These are phyloP conservation scores for Aldrovandia affinis DNA, from an alignment of 2,797 vertebrate species.

Conservation along the genomic window DNA sequence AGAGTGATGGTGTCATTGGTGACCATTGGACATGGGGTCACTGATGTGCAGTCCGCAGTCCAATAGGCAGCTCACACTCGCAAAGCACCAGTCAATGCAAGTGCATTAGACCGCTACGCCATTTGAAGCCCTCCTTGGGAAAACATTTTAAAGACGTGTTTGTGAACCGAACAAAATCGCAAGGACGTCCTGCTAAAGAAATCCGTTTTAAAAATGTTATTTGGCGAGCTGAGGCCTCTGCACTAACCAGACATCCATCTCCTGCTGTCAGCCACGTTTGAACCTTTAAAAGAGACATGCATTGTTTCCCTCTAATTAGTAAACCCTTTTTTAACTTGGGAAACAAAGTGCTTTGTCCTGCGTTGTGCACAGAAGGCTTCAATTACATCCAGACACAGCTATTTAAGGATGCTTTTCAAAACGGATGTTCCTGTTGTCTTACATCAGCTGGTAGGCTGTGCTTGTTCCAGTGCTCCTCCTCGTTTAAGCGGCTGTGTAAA, in stretches of 20 bases:
- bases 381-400: conserved; percentile 21
- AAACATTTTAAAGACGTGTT: neutral
- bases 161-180: neutral
- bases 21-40: no score
- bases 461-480: neutral
- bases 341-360: conserved; percentile 6
- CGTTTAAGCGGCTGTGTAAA: neutral
- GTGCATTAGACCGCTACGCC: no score
- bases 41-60: no score
- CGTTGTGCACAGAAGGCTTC: neutral
- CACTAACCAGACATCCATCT: neutral
- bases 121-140: no score
- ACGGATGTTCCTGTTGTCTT: neutral
- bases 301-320: conserved; percentile 9
- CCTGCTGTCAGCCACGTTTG: neutral
- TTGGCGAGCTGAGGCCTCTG: neutral
- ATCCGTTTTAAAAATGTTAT: no score
- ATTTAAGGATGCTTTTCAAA: conserved; percentile 17
- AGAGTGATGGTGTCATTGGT: no score
- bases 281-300: conserved; percentile 1
- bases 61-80: no score
- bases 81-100: no score
- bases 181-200: no score
- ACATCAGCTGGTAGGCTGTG: neutral
- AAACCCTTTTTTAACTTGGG: conserved; percentile 17